A percentile compares a stretch with the other conserved stretches of the same genome.
Evolutionary conservation across 2,113 vertebrate genomes (phyloP).

Genomic region (Rhinopithecus roxellana): DNA sequence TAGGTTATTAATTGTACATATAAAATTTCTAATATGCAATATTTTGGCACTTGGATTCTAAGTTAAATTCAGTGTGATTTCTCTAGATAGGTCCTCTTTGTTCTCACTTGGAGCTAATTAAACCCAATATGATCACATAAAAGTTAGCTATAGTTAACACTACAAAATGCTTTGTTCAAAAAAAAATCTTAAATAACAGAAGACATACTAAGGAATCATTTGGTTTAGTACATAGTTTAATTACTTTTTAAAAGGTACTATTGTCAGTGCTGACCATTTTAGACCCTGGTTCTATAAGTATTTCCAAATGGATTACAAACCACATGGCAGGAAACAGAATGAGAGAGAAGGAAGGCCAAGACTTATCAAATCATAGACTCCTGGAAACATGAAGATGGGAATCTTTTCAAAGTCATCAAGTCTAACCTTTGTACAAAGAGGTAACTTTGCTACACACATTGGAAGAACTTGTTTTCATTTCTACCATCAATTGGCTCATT

Average conservation of each 20-base stretch:
- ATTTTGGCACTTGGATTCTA: conserved; percentile 49
- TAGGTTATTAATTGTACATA: conserved; percentile 35
- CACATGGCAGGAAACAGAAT: not conserved
- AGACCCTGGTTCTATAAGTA: not conserved
- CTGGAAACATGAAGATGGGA: not conserved
- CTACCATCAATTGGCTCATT: not conserved
- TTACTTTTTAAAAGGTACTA: not conserved
- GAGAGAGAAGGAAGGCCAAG: not conserved
- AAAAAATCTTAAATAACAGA: conserved; percentile 26
- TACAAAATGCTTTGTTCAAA: not conserved
- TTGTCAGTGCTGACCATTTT: not conserved
- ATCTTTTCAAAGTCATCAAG: not conserved
- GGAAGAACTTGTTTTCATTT: not conserved
- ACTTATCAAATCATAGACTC: not conserved
- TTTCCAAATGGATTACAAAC: not conserved
- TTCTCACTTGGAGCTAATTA: conserved; percentile 55
- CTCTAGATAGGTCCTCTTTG: conserved; percentile 29
- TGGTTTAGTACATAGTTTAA: not conserved
- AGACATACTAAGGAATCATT: not conserved
- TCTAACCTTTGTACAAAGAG: not conserved
- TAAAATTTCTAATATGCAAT: conserved; percentile 45
- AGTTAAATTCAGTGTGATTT: conserved; percentile 57
- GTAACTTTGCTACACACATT: not conserved
- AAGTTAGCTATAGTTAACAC: not conserved
- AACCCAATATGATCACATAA: conserved; percentile 42